Evolutionary conservation across 2,888 invertebrate species (phyloP), one percentile per base, ranked within the genome.

Genomic region (Ochropleura plecta): DNA sequence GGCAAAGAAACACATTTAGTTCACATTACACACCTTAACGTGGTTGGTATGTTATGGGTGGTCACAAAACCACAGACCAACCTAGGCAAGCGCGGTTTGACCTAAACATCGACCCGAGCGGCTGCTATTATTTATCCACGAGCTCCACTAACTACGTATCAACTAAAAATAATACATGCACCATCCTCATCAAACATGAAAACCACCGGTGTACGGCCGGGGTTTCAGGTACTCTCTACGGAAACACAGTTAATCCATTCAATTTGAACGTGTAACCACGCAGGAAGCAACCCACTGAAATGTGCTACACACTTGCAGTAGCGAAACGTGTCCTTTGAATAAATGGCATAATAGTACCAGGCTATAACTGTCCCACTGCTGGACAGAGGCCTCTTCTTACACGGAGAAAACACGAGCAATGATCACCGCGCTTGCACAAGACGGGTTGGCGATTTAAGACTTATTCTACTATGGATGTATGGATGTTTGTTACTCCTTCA

Each of bases 111-210:
- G 12, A 48, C 30, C 0, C 5, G 0, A 30, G 12, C 7, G 48
- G 4, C n/a, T 55, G n/a, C 10, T 10, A 42, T 66, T n/a, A 57
- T 53, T 14, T 2, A 30, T 14, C 9, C 9, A 18, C 30, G 40
- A 42, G 18, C 18, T 12, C 18, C 16, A 66, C 5, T 5, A 16
- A 42, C 10, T 55, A 7, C 30, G 18, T 7, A 44, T 12, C 7
- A 7, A 30, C 49, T 42, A n/a, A 73, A 53, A 53, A 30, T 48
- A 67, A 55, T 77, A 12, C 12, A 16, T 16, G 6, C 18, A 0
- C 30, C n/a, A 44, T n/a, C n/a, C 20, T 53, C 63, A 82, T 70
- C 16, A 20, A 63, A 7, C 44, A 78, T 70, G 40, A 40, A 79
- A 57, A 12, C 46, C 14, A 0, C 14, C 6, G 9, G 42, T 16